Percentiles rank a stretch among this genome's conserved stretches.
Evolutionary conservation across 2,113 vertebrate genomes (phyloP).

Genomic region (Prunella himalayana): DNA sequence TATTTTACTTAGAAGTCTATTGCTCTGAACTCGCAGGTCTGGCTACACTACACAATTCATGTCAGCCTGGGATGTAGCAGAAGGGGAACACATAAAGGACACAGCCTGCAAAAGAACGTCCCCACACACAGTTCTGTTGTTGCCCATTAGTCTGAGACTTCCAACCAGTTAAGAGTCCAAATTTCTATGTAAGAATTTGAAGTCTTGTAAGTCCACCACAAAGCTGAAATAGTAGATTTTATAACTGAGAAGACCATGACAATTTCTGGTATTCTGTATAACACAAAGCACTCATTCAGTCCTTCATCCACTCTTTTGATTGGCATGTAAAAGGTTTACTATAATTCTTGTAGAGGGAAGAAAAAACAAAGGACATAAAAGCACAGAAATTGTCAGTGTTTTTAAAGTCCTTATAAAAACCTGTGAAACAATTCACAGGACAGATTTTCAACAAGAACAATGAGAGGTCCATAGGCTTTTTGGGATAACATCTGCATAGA

Average conservation of each 20-base stretch:
- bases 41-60: background rate
- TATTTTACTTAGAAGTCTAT: background rate
- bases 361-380: background rate
- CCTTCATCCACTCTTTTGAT: background rate
- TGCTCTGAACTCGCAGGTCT: background rate
- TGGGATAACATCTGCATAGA: background rate
- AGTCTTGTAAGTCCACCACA: background rate
- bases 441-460: background rate
- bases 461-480: background rate
- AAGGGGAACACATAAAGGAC: background rate
- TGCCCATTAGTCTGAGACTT: background rate
- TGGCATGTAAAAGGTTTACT: background rate
- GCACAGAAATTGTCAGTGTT: background rate
- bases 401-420: background rate
- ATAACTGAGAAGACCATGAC: background rate
- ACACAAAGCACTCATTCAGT: background rate
- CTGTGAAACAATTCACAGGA: background rate
- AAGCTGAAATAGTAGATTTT: background rate
- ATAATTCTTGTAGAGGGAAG: background rate
- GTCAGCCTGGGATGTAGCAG: background rate
- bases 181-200: background rate
- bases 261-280: background rate
- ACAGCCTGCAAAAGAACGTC: background rate
- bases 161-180: background rate
- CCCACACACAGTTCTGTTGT: background rate